Percentiles rank a stretch among this genome's conserved stretches.
These are phyloP conservation scores for Eupithecia insigniata DNA, from an alignment of 2,888 invertebrate genomes.

Conservation along the genomic window DNA sequence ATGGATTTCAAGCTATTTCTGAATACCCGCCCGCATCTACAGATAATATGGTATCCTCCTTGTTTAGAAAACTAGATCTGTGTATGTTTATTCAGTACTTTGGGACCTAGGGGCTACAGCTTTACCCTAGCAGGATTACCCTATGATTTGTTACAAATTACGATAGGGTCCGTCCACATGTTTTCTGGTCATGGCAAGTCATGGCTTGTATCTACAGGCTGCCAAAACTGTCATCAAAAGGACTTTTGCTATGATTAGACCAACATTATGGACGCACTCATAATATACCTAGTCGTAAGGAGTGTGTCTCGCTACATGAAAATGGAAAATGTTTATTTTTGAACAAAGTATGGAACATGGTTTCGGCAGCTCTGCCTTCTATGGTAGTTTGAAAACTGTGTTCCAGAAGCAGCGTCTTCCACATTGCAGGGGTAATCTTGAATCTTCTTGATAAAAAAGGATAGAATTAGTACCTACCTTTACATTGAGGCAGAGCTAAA, in stretches of 20 bases:
- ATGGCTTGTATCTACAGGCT: neutral
- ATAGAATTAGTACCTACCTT: too few species aligned
- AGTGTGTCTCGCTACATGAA: too few species aligned
- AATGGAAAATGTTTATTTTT: too few species aligned
- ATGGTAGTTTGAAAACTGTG: too few species aligned
- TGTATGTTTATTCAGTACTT: conserved; percentile 53
- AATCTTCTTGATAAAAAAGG: too few species aligned
- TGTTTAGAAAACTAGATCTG: conserved; percentile 15
- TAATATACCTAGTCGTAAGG: too few species aligned
- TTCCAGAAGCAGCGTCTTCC: too few species aligned
- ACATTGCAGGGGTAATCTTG: too few species aligned
- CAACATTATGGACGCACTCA: neutral
- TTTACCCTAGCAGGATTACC: neutral
- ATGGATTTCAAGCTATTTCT: conserved; percentile 26
- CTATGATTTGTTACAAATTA: neutral
- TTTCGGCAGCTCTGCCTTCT: too few species aligned
- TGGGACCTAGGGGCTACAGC: neutral
- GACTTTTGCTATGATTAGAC: neutral
- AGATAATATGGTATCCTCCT: neutral
- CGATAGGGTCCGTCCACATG: neutral
- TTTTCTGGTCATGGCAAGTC: neutral
- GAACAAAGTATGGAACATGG: too few species aligned
- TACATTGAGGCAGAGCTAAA: too few species aligned
- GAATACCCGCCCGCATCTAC: conserved; percentile 8
- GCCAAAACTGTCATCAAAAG: neutral